A percentile compares a stretch with the other conserved stretches of the same genome.
phyloP scores from a whole-genome alignment of 2,888 invertebrate species.

The Xiphydria camelus region DNA sequence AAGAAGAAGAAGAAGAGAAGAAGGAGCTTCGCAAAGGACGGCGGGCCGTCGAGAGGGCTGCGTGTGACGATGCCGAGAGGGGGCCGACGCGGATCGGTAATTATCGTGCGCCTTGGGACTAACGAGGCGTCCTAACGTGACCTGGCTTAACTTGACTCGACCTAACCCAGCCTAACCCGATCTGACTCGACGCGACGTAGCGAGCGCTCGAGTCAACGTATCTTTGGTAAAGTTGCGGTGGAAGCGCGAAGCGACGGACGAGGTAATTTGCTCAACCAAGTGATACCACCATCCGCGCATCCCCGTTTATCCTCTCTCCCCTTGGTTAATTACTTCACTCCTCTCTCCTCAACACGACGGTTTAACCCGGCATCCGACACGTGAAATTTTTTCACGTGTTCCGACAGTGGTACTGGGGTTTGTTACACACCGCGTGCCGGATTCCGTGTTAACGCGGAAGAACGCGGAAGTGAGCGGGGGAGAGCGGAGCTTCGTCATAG shows the following conservation, averaged over 20 bases:
- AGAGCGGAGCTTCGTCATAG: too few species aligned
- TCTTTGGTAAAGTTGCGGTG: slow-evolving; percentile 1
- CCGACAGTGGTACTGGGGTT: too few species aligned
- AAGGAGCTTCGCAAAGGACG: background rate
- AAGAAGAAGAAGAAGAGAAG: background rate
- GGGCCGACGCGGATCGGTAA: slow-evolving; percentile 32
- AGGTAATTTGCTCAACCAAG: slow-evolving; percentile 10
- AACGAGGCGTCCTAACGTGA: slow-evolving; percentile 31
- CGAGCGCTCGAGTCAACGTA: slow-evolving; percentile 1
- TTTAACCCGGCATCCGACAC: too few species aligned
- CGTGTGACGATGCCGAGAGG: too few species aligned
- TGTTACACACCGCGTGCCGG: too few species aligned
- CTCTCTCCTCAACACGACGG: too few species aligned
- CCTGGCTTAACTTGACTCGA: slow-evolving; percentile 24
- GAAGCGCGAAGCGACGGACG: background rate
- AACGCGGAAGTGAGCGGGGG: too few species aligned
- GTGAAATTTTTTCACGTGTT: too few species aligned
- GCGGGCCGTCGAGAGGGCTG: background rate
- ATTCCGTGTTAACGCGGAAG: too few species aligned
- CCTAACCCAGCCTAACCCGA: slow-evolving; percentile 20
- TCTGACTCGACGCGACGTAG: background rate
- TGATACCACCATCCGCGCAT: background rate
- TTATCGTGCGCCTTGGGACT: slow-evolving; percentile 30
- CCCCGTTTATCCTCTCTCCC: background rate
- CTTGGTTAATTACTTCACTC: background rate